phyloP scores from a whole-genome alignment of 2,797 vertebrate species.

The Peromyscus melanophrys region DNA sequence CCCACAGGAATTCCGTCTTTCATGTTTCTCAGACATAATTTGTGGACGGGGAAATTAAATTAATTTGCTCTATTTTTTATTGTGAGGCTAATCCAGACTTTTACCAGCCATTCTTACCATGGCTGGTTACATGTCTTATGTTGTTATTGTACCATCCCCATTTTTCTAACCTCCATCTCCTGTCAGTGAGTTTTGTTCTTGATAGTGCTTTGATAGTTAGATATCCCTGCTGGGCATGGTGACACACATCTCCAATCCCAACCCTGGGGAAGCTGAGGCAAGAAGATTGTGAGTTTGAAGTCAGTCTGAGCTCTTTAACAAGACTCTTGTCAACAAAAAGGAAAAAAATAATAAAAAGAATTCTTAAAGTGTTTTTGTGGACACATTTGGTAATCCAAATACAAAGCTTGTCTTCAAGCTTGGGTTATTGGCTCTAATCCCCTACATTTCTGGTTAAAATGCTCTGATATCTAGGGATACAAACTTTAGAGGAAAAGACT shows the following conservation, averaged over 20 bases:
- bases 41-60: neutral
- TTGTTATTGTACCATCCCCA: neutral
- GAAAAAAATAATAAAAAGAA: neutral
- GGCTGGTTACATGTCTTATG: neutral
- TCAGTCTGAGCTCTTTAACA: neutral
- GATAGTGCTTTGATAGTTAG: neutral
- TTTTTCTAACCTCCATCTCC: neutral
- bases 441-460: slow-evolving; percentile 7
- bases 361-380: slow-evolving; percentile 45
- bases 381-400: neutral
- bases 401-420: slow-evolving; percentile 22
- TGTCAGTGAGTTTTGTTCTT: slow-evolving; percentile 4
- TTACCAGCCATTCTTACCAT: neutral
- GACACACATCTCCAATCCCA: neutral
- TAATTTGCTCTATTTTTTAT: neutral
- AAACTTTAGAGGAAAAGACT: slow-evolving; percentile 1
- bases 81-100: slow-evolving; percentile 29
- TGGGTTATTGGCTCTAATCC: neutral
- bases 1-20: neutral
- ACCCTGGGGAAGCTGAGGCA: neutral
- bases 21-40: neutral
- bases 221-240: neutral
- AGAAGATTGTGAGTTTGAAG: neutral
- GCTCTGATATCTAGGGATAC: slow-evolving; percentile 6
- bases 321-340: neutral